phyloP scores from a whole-genome alignment of 2,113 vertebrate genomes.

The Spea multiplicata region DNA sequence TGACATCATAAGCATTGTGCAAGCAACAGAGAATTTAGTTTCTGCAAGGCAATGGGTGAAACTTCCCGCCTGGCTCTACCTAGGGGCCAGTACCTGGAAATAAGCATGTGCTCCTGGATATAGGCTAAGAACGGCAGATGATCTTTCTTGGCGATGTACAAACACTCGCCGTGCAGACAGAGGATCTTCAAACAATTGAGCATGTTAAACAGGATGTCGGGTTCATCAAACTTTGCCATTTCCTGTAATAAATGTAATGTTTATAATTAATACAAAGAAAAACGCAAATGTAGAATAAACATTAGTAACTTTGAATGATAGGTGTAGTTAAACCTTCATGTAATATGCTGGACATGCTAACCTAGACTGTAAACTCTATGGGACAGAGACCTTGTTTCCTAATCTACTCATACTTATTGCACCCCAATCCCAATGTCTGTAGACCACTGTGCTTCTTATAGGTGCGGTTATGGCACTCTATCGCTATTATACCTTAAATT shows the following conservation, averaged over 20 bases:
- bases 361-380: no score
- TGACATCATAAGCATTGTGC: no score
- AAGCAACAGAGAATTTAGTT: no score
- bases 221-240: slow-evolving; percentile 97
- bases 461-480: no score
- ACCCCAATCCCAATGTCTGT: no score
- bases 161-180: slow-evolving; percentile 92
- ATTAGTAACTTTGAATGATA: slow-evolving; percentile 19
- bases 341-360: no score
- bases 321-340: background rate
- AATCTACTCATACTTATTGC: no score
- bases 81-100: slow-evolving; percentile 73
- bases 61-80: background rate
- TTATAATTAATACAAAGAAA: background rate
- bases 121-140: slow-evolving; percentile 92
- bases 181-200: slow-evolving; percentile 93
- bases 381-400: no score
- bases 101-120: slow-evolving; percentile 95
- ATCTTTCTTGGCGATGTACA: slow-evolving; percentile 89
- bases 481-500: no score
- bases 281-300: background rate
- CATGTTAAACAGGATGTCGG: slow-evolving; percentile 98
- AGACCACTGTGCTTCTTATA: no score
- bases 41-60: no score
- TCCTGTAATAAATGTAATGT: slow-evolving; percentile 68